These are phyloP conservation scores for Drosophila aldrichi DNA, from an alignment of 2,888 invertebrate species.

Conservation along the genomic window DNA sequence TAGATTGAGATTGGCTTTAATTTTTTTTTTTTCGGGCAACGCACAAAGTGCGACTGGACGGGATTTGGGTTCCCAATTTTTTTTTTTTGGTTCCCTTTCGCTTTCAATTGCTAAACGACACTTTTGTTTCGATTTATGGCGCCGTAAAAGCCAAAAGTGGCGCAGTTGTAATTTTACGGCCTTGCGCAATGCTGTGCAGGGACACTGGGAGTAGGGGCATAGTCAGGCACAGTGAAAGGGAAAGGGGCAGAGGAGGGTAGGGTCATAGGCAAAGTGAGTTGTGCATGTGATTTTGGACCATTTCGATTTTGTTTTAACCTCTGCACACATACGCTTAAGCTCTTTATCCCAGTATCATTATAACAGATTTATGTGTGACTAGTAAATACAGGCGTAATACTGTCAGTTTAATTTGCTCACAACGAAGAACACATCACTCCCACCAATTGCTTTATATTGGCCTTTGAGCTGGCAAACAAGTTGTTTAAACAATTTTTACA, in stretches of 20 bases:
- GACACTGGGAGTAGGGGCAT: conserved; percentile 5
- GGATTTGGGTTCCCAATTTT: conserved; percentile 3
- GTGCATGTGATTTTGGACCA: conserved; percentile 25
- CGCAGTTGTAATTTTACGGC: conserved; percentile 71
- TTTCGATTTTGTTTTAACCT: conserved; percentile 24
- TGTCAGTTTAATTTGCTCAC: conserved; percentile 43
- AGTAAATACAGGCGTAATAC: conserved; percentile 17
- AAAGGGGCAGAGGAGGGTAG: neutral
- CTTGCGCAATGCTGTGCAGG: conserved; percentile 41
- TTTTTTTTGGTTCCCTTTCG: conserved; percentile 6
- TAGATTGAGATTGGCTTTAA: conserved; percentile 37
- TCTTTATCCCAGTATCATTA: conserved; percentile 32
- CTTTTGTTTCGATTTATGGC: conserved; percentile 76
- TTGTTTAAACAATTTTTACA: conserved; percentile 58
- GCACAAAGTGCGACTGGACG: conserved; percentile 5
- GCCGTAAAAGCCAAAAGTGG: conserved; percentile 73
- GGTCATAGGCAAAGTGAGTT: conserved; percentile 18
- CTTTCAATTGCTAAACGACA: conserved; percentile 71
- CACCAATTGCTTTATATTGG: conserved; percentile 17
- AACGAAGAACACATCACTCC: conserved; percentile 16
- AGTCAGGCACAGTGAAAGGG: neutral
- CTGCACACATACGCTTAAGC: conserved; percentile 13
- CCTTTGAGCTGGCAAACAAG: conserved; percentile 38
- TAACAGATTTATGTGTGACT: conserved; percentile 43
- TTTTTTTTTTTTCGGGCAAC: conserved; percentile 4